Evolutionary conservation across 2,888 invertebrate species (phyloP), one percentile per base, ranked within the genome.

Genomic region (Exocentrus adspersus): DNA sequence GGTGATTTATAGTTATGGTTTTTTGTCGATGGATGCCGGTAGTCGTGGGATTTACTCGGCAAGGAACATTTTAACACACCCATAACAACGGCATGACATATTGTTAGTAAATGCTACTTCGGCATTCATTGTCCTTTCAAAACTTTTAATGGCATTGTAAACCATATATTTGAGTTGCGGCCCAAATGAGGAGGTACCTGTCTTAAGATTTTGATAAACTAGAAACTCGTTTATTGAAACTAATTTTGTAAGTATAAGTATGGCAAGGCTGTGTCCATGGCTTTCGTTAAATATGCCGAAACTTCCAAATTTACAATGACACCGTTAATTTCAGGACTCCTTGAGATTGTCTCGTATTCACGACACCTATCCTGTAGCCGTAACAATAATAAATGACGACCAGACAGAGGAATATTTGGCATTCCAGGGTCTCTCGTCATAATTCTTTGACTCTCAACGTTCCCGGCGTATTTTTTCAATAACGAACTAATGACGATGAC

Each of bases 401-500:
- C 67, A 57, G 66, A 68, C 67, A 65, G 65, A 56, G 62, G 71
- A 69, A 72, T 72, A 62, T 69, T 59, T 69, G 64, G 30, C 60
- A 69, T 69, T 66, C 68, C 68, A 42, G 62, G 53, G 68, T 65
- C 61, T 63, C 64, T 68, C 60, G 68, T 65, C 65, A 60, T 48
- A 58, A 41, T 37, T 16, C 45, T 30, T 19, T 48, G 53, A 60
- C 30, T 65, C 65, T 60, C 67, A 67, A 65, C 62, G 66, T 65
- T 43, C 62, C 50, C 64, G 65, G 60, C 65, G 68, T 68, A 72
- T 75, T 79, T 78, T n/a, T 79, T 81, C 81, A 81, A 81, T 81
- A 79, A 78, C 76, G 73, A 80, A 80, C 81, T 82, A 82, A 82
- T 82, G 82, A 82, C 77, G 80, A 80, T 81, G 81, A 81, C 80